Evolutionary conservation across 2,113 vertebrate genomes (phyloP).

Genomic region (Perca schrenkii): DNA sequence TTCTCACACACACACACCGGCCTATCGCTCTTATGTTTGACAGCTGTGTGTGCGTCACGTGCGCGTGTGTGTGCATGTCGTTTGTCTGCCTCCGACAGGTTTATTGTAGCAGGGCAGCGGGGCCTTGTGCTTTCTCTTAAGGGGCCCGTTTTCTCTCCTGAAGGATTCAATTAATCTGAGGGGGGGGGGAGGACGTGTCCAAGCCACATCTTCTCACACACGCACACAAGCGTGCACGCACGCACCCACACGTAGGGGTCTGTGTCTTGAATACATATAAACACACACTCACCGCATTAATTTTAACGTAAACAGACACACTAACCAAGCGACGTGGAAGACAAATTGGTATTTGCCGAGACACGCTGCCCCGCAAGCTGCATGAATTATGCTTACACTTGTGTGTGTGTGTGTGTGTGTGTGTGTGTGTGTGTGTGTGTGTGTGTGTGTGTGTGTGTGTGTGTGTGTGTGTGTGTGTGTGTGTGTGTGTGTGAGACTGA

Average conservation of each 20-base stretch:
- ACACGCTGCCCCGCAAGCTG: conserved; percentile 48
- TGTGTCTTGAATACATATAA: conserved; percentile 65
- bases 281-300: conserved; percentile 67
- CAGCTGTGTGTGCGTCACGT: conserved; percentile 53
- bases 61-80: conserved; percentile 11
- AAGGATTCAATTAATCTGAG: conserved; percentile 81
- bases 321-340: conserved; percentile 50
- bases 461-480: neutral
- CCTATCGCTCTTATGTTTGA: conserved; percentile 65
- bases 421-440: conserved; percentile 11
- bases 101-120: conserved; percentile 76
- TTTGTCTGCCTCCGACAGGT: conserved; percentile 80
- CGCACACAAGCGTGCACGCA: neutral
- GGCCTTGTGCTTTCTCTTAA: conserved; percentile 77
- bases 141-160: conserved; percentile 76
- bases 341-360: conserved; percentile 61
- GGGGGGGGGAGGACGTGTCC: conserved; percentile 50
- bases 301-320: conserved; percentile 72
- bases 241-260: conserved; percentile 7
- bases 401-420: conserved; percentile 3
- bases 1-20: neutral
- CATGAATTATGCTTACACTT: conserved; percentile 57
- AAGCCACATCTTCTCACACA: conserved; percentile 27
- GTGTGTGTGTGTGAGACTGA: conserved; percentile 3
- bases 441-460: conserved; percentile 7